Evolutionary conservation across 1,140 invertebrate species (phyloP).

Genomic region (Cylas formicarius): DNA sequence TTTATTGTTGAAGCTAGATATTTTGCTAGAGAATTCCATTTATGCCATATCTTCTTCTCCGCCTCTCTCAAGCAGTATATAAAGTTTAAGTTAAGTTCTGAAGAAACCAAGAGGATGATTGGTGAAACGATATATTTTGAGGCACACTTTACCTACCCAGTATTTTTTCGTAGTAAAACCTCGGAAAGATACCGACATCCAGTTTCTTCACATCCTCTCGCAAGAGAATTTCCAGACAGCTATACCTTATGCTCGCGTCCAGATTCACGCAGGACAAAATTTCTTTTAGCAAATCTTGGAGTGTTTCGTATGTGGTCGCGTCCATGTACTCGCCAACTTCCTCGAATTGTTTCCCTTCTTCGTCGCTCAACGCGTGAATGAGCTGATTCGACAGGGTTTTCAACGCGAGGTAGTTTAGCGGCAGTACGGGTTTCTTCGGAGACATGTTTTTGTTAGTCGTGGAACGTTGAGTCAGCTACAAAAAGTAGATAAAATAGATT

Average conservation of each 20-base stretch:
- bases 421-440: constrained; percentile 30
- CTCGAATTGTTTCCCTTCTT: constrained; percentile 31
- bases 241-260: constrained; percentile 56
- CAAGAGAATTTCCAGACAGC: constrained; percentile 52
- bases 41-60: too few species aligned
- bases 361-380: constrained; percentile 32
- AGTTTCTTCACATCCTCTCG: constrained; percentile 54
- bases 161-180: constrained; percentile 57
- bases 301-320: constrained; percentile 45
- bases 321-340: constrained; percentile 28
- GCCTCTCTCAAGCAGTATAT: too few species aligned
- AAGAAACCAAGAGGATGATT: too few species aligned
- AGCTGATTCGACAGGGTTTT: constrained; percentile 30
- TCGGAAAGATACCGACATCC: constrained; percentile 57
- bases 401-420: constrained; percentile 28
- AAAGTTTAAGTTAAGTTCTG: too few species aligned
- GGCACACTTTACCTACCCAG: constrained; percentile 37
- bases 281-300: constrained; percentile 53
- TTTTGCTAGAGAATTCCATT: too few species aligned
- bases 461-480: too few species aligned
- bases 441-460: constrained; percentile 35
- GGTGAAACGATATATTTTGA: too few species aligned
- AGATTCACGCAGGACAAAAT: constrained; percentile 47
- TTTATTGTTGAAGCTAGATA: too few species aligned
- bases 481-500: too few species aligned